Conservation (phyloP, 2,113 vertebrate genomes). For the Lasiurus borealis region DNA sequence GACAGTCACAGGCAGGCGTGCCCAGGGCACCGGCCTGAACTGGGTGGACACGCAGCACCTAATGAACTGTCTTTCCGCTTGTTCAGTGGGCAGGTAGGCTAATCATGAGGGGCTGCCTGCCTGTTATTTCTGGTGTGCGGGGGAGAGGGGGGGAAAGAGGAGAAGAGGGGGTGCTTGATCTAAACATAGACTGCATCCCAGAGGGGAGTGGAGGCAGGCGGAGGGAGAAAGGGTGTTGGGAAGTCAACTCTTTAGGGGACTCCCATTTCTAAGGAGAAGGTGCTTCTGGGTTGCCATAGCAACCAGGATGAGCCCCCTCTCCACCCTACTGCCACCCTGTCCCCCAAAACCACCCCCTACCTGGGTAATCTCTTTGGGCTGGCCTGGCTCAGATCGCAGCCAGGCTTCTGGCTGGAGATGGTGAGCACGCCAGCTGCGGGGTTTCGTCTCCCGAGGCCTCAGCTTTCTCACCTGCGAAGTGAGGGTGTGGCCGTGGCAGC, state of each 20-base stretch:
- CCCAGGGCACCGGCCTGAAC: neutral
- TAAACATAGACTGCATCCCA: neutral
- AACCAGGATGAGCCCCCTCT: neutral
- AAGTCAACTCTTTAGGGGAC: neutral
- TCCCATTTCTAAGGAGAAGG: conserved; percentile 49
- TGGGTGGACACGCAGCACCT: accelerated
- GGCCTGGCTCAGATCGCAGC: neutral
- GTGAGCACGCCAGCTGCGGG: accelerated
- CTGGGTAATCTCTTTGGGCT: neutral
- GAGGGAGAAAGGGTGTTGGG: neutral
- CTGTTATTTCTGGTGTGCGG: conserved; percentile 28
- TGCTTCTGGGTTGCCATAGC: conserved; percentile 60
- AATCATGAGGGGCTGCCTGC: neutral
- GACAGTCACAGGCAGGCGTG: neutral
- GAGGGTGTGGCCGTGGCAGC: neutral
- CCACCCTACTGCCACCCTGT: neutral
- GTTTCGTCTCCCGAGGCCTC: neutral
- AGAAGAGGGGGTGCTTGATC: neutral
- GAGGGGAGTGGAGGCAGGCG: neutral
- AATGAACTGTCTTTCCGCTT: neutral
- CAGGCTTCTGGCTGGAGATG: neutral
- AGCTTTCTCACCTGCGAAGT: neutral
- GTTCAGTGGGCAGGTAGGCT: conserved; percentile 3
- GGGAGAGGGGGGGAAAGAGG: conserved; percentile 14
- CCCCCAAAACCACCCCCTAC: neutral